Base-by-base conservation (phyloP, 2,113 vertebrate species). In the Notothenia coriiceps region DNA sequence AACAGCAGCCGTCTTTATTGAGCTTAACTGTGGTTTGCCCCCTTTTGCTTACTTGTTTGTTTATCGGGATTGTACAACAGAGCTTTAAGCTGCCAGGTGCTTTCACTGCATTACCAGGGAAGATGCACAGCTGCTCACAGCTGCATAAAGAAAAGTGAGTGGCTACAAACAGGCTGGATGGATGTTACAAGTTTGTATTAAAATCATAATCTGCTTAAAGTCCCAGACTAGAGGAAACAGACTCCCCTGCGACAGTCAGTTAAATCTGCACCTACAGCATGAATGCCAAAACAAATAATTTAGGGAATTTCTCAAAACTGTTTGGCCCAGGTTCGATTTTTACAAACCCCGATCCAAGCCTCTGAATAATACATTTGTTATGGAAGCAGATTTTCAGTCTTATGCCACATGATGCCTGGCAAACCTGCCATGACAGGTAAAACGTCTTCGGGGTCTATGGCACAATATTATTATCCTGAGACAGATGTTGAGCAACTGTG, bases 1-100 rank as follows among this genome's bases (percentile, higher is more conserved):
- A 69, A 33, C 54, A 44, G 73, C 64, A 82, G 65, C 59, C 35
- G 13, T 74, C 69, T 85, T 84, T 80, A 72, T 73, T 29, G 59
- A 74, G 87, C 86, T 91, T 91, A 91, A 74, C 54, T 40, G 65
- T 17, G 78, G 85, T 90, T 91, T 79, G 68, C 50, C 74, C 66
- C 68, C 81, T 82, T 82, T 90, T 90, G 81, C 82, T 91, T 88
- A 85, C 76, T 87, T 91, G 88, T 88, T 91, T 90, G 77, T 90
- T 91, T 90, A 90, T 84, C 64, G 40, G 80, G 90, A 86, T 89
- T 89, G 84, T 74, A 76, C 68, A 65, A 40, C 46, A 35, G 83
- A 74, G 77, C 77, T 46, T 75, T 86, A 87, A 84, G 87, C 70
- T 69, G 77, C 80, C 83, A 88, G 79, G 81, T 85, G 85, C 87